Base-by-base conservation (phyloP, 1,140 invertebrate species). In the Leucophenga varia region DNA sequence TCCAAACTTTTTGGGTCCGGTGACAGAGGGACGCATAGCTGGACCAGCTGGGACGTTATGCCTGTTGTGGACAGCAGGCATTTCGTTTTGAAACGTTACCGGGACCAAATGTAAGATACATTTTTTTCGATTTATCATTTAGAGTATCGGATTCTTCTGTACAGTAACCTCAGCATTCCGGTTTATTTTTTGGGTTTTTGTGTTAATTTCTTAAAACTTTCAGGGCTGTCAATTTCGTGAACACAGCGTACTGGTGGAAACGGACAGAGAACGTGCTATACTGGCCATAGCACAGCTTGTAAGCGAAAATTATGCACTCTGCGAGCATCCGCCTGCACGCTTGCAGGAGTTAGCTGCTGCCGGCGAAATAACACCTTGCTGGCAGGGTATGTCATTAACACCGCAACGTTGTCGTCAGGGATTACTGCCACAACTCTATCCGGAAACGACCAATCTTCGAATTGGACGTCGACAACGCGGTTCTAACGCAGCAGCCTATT, bases 11-110 rank as follows among this genome's bases (percentile, higher is more conserved):
- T 84, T 89, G 60, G 80, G 84, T 1, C 78, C 88, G 83, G 55
- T 83, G 80, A n/a, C 80, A 81, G 48, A 80, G 76, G 69, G 77
- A 77, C 34, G 76, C 76, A 34, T 80, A 79, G 35, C 82, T 80
- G 70, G 72, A 7, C 85, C 87, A 1, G 78, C 88, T 10, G 16
- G 88, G 87, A 22, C 80, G 85, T 25, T 91, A 88, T 76, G 88
- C 90, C 0, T 94, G 92, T 71, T 95, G 92, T 72, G 88, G 89
- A 38, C 86, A 89, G 75, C 81, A 86, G 59, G 86, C 89, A 14
- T 88, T 90, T 57, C 80, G 86, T 55, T 93, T 88, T 76, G 87
- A 91, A 72, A 83, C 41, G 46, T 85, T 55, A 73, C 78, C 42
- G 71, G 83, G 60, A 74, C 76, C 65, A 13, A 72, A 72, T 59